Conservation (phyloP, 2,797 vertebrate species). For the Hemibagrus guttatus region DNA sequence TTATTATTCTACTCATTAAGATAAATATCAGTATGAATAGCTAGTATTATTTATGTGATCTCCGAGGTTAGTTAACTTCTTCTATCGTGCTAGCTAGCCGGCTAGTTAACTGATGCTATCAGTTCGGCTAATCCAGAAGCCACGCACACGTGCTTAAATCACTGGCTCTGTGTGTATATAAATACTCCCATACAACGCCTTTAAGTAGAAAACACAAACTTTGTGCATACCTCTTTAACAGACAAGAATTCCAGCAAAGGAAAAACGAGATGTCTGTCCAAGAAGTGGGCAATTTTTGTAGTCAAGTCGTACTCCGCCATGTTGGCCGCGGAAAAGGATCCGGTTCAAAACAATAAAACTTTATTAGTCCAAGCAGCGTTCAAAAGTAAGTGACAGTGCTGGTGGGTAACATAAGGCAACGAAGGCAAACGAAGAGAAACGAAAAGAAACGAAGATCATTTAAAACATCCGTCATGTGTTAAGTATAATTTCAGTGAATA, state of each 20-base stretch:
- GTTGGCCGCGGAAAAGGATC: conserved; percentile 64
- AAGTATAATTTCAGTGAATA: neutral
- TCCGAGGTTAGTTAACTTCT: neutral
- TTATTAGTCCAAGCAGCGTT: conserved; percentile 30
- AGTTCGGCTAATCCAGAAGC: neutral
- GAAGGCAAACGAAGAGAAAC: no score
- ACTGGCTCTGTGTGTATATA: neutral
- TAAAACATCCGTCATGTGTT: neutral
- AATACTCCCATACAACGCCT: neutral
- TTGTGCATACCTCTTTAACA: conserved; percentile 85
- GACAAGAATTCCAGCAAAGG: conserved; percentile 93
- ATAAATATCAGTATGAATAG: neutral
- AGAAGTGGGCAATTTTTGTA: conserved; percentile 84
- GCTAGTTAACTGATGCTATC: conserved; percentile 11
- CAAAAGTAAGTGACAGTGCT: neutral
- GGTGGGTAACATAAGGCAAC: neutral
- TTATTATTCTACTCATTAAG: neutral
- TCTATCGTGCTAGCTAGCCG: neutral
- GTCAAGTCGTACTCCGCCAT: conserved; percentile 99
- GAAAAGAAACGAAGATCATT: neutral
- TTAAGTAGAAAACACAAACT: neutral
- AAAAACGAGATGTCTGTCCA: conserved; percentile 93
- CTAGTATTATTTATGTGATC: neutral
- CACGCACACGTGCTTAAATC: conserved; percentile 37
- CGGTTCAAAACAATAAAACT: conserved; percentile 52